Percentiles rank a stretch among this genome's conserved stretches.
phyloP scores from a whole-genome alignment of 2,113 vertebrate species.

The Etheostoma cragini region DNA sequence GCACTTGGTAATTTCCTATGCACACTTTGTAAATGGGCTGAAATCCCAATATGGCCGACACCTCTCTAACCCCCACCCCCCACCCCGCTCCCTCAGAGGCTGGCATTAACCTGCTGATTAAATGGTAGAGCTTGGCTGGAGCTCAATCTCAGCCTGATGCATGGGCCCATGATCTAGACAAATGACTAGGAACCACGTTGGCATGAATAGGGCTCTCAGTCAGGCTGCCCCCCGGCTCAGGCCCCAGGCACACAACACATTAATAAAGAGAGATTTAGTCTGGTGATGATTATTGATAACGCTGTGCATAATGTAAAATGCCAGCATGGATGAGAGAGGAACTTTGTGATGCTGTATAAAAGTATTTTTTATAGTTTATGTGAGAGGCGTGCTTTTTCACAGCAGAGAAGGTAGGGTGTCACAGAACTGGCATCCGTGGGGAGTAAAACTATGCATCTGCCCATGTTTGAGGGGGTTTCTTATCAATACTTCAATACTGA shows the following conservation, averaged over 20 bases:
- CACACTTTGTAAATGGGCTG: slow-evolving; percentile 81
- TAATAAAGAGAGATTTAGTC: slow-evolving; percentile 68
- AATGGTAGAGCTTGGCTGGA: slow-evolving; percentile 81
- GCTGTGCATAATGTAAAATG: slow-evolving; percentile 61
- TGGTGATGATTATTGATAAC: slow-evolving; percentile 74
- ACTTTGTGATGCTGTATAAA: slow-evolving; percentile 33
- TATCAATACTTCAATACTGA: neutral
- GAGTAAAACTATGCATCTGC: neutral
- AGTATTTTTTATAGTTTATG: slow-evolving; percentile 31
- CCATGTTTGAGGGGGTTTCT: neutral
- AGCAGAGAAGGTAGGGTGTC: neutral
- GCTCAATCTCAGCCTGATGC: slow-evolving; percentile 76
- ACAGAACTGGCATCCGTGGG: neutral
- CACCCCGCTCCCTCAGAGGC: slow-evolving; percentile 62
- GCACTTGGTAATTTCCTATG: slow-evolving; percentile 74
- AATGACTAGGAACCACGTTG: slow-evolving; percentile 76
- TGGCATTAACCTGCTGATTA: slow-evolving; percentile 85
- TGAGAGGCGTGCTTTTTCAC: neutral
- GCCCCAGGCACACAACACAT: slow-evolving; percentile 65
- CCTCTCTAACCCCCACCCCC: slow-evolving; percentile 35
- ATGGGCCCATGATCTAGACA: slow-evolving; percentile 78
- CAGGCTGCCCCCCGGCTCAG: slow-evolving; percentile 61
- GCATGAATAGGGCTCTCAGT: slow-evolving; percentile 70
- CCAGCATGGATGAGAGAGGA: slow-evolving; percentile 53
- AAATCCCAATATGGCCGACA: slow-evolving; percentile 77